Evolutionary conservation across 2,888 invertebrate genomes (phyloP).

Genomic region (Cheilosia pagana): DNA sequence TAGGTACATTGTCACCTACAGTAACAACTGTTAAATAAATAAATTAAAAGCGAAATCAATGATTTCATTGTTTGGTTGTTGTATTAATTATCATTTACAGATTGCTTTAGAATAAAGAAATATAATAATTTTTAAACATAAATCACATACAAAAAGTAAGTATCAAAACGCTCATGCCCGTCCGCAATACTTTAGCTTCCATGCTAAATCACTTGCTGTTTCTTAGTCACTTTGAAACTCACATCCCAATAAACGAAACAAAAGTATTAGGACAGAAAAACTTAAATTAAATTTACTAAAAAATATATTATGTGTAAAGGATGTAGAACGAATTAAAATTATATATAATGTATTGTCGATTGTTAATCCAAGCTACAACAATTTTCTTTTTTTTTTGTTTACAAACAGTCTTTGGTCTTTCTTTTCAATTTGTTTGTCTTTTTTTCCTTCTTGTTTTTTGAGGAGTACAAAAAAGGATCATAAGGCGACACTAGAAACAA

Average conservation of each 20-base stretch:
- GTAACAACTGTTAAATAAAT: conserved; percentile 44
- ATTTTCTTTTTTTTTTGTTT: conserved; percentile 24
- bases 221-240: not conserved
- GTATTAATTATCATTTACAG: conserved; percentile 1
- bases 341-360: conserved; percentile 12
- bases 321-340: conserved; percentile 9
- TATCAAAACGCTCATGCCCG: no score
- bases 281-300: conserved; percentile 18
- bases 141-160: conserved; percentile 22
- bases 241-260: not conserved
- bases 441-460: not conserved
- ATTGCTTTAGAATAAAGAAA: not conserved
- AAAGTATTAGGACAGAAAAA: not conserved
- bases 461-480: conserved; percentile 15
- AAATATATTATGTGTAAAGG: conserved; percentile 2
- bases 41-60: conserved; percentile 21
- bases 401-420: conserved; percentile 69
- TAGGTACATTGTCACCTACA: not conserved
- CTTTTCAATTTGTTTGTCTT: conserved; percentile 15
- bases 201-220: not conserved
- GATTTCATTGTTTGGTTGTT: conserved; percentile 8
- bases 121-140: conserved; percentile 32
- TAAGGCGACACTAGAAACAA: conserved; percentile 19
- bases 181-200: no score
- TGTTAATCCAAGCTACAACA: conserved; percentile 7